Evolutionary conservation across 2,797 vertebrate species (phyloP).

Genomic region (Adelosebastes latens): DNA sequence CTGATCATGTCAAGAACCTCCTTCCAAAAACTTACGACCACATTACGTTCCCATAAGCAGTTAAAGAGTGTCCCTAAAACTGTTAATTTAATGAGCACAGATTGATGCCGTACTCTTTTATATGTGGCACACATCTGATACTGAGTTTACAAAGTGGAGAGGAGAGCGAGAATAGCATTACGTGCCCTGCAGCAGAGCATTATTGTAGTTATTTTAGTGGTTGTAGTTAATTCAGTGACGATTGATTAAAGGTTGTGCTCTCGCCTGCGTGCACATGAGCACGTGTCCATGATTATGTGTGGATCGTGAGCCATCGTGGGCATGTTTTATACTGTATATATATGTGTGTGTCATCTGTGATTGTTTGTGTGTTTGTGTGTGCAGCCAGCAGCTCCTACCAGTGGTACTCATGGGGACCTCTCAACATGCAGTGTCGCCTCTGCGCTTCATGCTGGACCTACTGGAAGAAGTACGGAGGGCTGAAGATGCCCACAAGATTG

Average conservation of each 20-base stretch:
- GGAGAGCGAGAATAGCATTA: neutral
- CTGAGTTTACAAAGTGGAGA: neutral
- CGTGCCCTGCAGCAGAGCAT: conserved; percentile 42
- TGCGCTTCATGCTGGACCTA: conserved; percentile 98
- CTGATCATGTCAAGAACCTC: neutral
- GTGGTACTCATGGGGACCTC: conserved; percentile 99
- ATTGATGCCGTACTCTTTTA: neutral
- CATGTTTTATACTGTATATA: neutral
- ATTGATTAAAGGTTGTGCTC: conserved; percentile 52
- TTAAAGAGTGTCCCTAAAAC: neutral
- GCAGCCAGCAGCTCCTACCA: conserved; percentile 96
- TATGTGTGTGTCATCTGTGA: neutral
- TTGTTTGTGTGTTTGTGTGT: conserved; percentile 50
- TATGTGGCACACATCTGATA: conserved; percentile 16
- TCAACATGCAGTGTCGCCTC: conserved; percentile 98
- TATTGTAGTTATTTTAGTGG: conserved; percentile 48
- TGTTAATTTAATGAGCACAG: neutral
- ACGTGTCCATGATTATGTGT: neutral
- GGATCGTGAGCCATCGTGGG: neutral
- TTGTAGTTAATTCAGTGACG: conserved; percentile 57
- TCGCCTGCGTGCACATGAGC: neutral
- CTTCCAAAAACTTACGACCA: neutral
- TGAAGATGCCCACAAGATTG: conserved; percentile 98
- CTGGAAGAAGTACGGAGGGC: conserved; percentile 99
- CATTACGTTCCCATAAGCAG: neutral